Conservation (phyloP, 2,888 invertebrate genomes). For the Herminia tarsipennalis region DNA sequence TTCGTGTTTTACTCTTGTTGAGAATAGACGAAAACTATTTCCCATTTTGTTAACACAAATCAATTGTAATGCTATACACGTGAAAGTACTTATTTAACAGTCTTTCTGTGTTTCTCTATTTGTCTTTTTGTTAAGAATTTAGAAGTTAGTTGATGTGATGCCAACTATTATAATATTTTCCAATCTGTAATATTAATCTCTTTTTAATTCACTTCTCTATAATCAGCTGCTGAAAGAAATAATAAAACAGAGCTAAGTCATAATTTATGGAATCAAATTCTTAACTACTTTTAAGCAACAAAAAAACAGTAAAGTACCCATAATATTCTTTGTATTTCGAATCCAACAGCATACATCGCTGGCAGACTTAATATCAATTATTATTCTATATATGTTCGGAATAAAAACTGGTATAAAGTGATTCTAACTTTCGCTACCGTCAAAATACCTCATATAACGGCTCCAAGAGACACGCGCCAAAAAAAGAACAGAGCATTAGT, state of each 20-base stretch:
- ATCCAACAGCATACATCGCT: slow-evolving; percentile 34
- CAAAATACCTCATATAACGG: slow-evolving; percentile 74
- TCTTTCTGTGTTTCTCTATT: too few relatives aligned
- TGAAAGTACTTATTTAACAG: too few relatives aligned
- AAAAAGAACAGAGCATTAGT: slow-evolving; percentile 72
- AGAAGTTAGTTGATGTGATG: too few relatives aligned
- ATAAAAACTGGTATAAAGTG: slow-evolving; percentile 67
- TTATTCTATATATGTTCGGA: slow-evolving; percentile 43
- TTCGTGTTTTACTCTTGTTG: slow-evolving; percentile 9
- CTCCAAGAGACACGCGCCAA: slow-evolving; percentile 79
- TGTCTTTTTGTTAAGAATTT: too few relatives aligned
- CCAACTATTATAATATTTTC: too few relatives aligned
- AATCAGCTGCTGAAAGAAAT: too few relatives aligned
- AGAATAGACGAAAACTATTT: not conserved
- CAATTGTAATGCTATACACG: too few relatives aligned
- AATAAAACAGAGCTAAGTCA: too few relatives aligned
- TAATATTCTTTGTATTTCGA: slow-evolving; percentile 31
- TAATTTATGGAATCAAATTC: slow-evolving; percentile 17
- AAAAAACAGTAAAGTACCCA: slow-evolving; percentile 24
- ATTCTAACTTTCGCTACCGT: slow-evolving; percentile 81
- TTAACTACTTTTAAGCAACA: slow-evolving; percentile 21
- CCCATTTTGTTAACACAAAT: not conserved
- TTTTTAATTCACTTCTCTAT: too few relatives aligned
- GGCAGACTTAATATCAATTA: slow-evolving; percentile 43
- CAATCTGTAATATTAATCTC: too few relatives aligned